These are phyloP conservation scores for Casuarius casuarius DNA, from an alignment of 2,113 vertebrate species.

Conservation along the genomic window DNA sequence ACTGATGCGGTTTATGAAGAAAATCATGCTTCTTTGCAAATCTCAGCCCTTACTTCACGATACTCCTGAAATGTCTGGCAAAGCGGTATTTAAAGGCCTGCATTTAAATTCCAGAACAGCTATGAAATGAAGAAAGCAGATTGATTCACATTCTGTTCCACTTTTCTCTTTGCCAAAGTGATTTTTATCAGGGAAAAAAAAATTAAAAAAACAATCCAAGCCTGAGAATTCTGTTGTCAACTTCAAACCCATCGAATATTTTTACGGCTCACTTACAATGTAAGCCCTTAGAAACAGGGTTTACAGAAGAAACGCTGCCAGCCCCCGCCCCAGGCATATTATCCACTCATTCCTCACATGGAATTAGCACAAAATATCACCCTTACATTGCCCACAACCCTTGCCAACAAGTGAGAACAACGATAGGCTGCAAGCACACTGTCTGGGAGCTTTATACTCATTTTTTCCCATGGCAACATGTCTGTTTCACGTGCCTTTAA, in stretches of 20 bases:
- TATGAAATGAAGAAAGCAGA: conserved; percentile 48
- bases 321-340: neutral
- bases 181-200: neutral
- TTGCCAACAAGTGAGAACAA: neutral
- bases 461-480: conserved; percentile 32
- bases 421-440: neutral
- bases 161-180: conserved; percentile 42
- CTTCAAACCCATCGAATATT: neutral
- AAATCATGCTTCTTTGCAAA: conserved; percentile 15
- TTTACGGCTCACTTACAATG: neutral
- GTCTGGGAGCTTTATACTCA: conserved; percentile 13
- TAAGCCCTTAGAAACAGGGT: neutral
- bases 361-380: conserved; percentile 24
- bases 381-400: neutral
- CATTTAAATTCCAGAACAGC: conserved; percentile 17
- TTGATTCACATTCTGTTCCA: conserved; percentile 60
- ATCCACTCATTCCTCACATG: neutral
- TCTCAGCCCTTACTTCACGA: conserved; percentile 3
- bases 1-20: neutral
- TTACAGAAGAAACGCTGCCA: neutral
- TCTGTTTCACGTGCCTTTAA: neutral
- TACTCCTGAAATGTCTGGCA: conserved; percentile 30
- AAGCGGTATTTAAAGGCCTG: conserved; percentile 13
- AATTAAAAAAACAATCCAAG: neutral
- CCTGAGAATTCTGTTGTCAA: neutral